Conservation (phyloP, 2,888 invertebrate genomes). For the Adelphocoris suturalis region DNA sequence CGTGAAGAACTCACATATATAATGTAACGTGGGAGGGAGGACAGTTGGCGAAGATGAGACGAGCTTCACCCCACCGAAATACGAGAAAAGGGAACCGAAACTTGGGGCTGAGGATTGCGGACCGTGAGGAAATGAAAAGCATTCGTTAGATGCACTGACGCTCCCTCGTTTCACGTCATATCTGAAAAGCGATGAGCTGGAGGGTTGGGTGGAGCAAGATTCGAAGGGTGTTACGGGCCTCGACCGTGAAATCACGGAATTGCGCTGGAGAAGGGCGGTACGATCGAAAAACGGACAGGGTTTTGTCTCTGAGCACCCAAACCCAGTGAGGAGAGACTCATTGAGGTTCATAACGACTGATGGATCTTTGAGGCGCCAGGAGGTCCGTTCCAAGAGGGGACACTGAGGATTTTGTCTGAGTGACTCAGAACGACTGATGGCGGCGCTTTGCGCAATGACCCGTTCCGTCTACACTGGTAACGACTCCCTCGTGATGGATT, state of each 20-base stretch:
- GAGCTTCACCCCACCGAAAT: neutral
- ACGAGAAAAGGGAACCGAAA: neutral
- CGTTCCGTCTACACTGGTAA: neutral
- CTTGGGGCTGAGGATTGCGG: conserved; percentile 31
- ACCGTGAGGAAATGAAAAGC: conserved; percentile 67
- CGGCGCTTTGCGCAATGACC: conserved; percentile 50
- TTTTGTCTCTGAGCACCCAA: conserved; percentile 29
- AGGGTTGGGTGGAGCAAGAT: neutral
- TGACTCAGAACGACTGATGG: conserved; percentile 52
- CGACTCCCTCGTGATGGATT: neutral
- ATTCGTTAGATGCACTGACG: conserved; percentile 71
- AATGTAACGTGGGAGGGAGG: conserved; percentile 64
- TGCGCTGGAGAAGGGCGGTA: conserved; percentile 19
- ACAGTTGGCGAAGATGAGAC: conserved; percentile 60
- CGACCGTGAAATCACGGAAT: conserved; percentile 62
- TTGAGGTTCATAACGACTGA: conserved; percentile 60
- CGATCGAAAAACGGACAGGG: conserved; percentile 41
- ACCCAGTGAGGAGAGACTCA: neutral
- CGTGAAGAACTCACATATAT: conserved; percentile 67
- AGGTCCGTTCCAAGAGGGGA: conserved; percentile 22
- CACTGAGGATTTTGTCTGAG: conserved; percentile 26
- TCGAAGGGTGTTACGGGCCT: conserved; percentile 53
- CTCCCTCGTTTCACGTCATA: conserved; percentile 66
- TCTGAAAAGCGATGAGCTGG: conserved; percentile 66
- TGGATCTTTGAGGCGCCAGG: conserved; percentile 60